These are phyloP conservation scores for Trypoxylon attenuatum DNA, from an alignment of 2,888 invertebrate species.

Conservation along the genomic window DNA sequence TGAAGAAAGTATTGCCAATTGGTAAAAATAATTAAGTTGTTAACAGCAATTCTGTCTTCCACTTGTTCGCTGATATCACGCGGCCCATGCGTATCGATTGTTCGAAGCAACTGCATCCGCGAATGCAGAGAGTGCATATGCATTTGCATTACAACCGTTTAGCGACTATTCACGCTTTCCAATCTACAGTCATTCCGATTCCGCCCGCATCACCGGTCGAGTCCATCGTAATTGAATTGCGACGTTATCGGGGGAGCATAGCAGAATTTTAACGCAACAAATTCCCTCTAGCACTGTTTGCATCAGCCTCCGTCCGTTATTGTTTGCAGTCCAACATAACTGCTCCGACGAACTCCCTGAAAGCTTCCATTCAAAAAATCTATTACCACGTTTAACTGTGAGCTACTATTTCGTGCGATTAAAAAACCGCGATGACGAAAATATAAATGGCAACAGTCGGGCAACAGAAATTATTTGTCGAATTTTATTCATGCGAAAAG, in stretches of 20 bases:
- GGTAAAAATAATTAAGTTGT: too few relatives aligned
- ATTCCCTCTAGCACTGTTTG: slow-evolving; percentile 5
- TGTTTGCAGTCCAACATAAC: background rate
- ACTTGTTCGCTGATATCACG: too few relatives aligned
- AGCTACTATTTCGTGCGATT: too few relatives aligned
- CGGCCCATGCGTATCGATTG: too few relatives aligned
- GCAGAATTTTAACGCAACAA: slow-evolving; percentile 26
- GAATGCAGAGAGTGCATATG: too few relatives aligned
- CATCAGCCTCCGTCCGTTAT: slow-evolving; percentile 1
- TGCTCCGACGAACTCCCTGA: background rate
- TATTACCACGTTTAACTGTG: slow-evolving; percentile 3
- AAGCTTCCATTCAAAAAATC: slow-evolving; percentile 11
- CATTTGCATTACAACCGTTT: background rate
- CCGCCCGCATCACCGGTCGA: background rate
- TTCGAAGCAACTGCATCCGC: too few relatives aligned
- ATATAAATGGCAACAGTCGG: too few relatives aligned
- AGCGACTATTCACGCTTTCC: background rate
- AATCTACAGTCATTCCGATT: background rate
- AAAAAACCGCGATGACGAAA: too few relatives aligned
- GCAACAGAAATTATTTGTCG: too few relatives aligned
- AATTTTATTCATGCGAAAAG: too few relatives aligned
- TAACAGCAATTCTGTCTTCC: too few relatives aligned
- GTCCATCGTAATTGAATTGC: slow-evolving; percentile 32
- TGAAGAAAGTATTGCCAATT: too few relatives aligned
- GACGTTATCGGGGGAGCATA: slow-evolving; percentile 19